Base-by-base conservation (phyloP, 2,888 invertebrate species). In the Amphiduros pacificus region DNA sequence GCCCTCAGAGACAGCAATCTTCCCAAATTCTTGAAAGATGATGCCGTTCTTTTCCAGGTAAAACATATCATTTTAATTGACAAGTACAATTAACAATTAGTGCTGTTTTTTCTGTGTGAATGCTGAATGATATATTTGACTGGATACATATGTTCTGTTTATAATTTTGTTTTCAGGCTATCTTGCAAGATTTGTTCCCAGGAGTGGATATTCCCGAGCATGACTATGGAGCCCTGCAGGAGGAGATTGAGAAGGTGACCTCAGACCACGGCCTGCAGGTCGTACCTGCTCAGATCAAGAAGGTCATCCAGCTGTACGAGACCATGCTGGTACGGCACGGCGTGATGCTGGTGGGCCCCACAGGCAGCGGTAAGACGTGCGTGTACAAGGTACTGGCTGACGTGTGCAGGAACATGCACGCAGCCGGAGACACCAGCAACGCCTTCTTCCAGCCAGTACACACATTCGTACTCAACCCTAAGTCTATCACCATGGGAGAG, bases 311-410 rank as follows among this genome's bases (percentile, higher is more conserved):
- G 78, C 84, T 94, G 11, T 91, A 92, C 76, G 94, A 94, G 80
- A 94, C 93, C 0, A 91, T 94, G 91, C 89, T 90, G 68, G 93
- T 94, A 2, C 86, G 94, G 22, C 93, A 94, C 87, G 94, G 94
- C 2, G 93, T 94, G 0, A 94, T 94, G 93, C 82, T 93, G 65
- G 93, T 94, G 0, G 94, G 94, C 0, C 93, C 93, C 0, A 92
- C 93, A 0, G 93, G 93, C 0, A 90, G 92, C 2, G 94, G 93
- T 2, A 94, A 94, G 81, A 89, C 91, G 0, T 87, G 90, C 0
- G 88, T 91, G 9, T 85, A 93, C 57, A 85, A 87, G 71, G 91
- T 89, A 0, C 81, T 94, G 52, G 89, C 88, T 29, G 86, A 87
- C 56, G 88, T 92, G 0, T 87, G 93, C 70, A 85, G 86, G 0